Evolutionary conservation across 2,888 invertebrate species (phyloP).

Genomic region (Stenotaenia linearis): DNA sequence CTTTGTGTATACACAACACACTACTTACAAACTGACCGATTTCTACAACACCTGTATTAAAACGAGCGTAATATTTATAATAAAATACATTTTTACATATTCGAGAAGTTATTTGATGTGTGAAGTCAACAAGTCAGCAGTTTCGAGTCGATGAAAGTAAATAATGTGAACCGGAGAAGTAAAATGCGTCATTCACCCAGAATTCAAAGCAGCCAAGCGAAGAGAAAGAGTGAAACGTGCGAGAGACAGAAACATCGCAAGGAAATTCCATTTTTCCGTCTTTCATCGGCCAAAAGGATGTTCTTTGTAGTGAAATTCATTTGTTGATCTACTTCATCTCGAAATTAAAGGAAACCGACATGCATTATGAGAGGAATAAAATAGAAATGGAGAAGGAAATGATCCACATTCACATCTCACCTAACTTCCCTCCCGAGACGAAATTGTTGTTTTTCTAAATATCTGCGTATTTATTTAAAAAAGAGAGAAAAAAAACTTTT

Average conservation of each 20-base stretch:
- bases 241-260: background rate
- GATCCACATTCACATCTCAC: conserved; percentile 26
- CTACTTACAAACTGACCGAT: background rate
- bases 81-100: background rate
- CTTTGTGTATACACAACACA: background rate
- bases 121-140: background rate
- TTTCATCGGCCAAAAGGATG: conserved; percentile 5
- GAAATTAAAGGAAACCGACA: conserved; percentile 26
- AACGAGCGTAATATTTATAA: background rate
- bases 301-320: conserved; percentile 14
- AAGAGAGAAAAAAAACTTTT: too few species aligned
- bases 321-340: conserved; percentile 26
- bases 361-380: conserved; percentile 22
- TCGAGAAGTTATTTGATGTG: too few species aligned
- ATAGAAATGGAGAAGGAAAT: conserved; percentile 7
- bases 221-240: background rate
- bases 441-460: conserved; percentile 4
- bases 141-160: background rate
- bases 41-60: background rate
- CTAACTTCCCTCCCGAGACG: background rate
- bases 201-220: background rate
- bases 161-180: background rate
- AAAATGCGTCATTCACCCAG: background rate
- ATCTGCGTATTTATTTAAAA: background rate
- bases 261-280: conserved; percentile 14